Base-by-base conservation (phyloP, 2,113 vertebrate species). In the Actinemys pallida region DNA sequence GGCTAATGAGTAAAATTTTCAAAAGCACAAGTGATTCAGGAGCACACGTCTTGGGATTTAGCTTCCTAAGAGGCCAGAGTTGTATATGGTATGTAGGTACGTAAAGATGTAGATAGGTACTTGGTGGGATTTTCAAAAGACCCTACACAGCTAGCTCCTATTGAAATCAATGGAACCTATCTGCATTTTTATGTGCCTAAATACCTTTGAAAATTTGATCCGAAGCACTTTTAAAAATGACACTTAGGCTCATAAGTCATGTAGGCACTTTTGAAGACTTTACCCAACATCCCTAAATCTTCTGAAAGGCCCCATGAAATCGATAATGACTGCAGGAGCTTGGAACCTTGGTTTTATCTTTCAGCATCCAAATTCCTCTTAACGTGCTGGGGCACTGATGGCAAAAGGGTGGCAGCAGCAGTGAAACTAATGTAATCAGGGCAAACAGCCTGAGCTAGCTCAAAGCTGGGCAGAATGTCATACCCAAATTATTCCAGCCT, bases 221-320 rank as follows among this genome's bases (percentile, higher is more conserved):
- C 35, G 39, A 39, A 72, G n/a, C 65, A 72, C 96, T 97, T 97
- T 96, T 95, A 93, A 95, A 96, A 93, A 95, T 96, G 93, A 95
- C 93, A 83, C 78, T 50, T 84, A 83, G 91, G 89, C 95, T 93
- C 94, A 88, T 95, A 95, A 97, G 81, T 65, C 81, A 79, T 49
- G 83, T 96, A 88, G 39, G 42, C 24, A 24, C 39, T 76, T 76
- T 76, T 76, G 42, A 76, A 78, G 22, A 78, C 45, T 45, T 78
- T 78, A 14, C 42, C 24, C 75, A 78, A 62, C 42, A 90, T 94
- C 88, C 95, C 80, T 96, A 97, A 96, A 97, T 97, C 95, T 95
- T 80, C 54, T 19, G 17, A 49, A 93, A 96, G 24, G 20, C 92
- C 88, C 93, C 75, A 95, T 95, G 86, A 76, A 29, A 80, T 1